A percentile compares a stretch with the other conserved stretches of the same genome.
These are phyloP conservation scores for Leptoclinus maculatus DNA, from an alignment of 2,797 vertebrate genomes.

Conservation along the genomic window DNA sequence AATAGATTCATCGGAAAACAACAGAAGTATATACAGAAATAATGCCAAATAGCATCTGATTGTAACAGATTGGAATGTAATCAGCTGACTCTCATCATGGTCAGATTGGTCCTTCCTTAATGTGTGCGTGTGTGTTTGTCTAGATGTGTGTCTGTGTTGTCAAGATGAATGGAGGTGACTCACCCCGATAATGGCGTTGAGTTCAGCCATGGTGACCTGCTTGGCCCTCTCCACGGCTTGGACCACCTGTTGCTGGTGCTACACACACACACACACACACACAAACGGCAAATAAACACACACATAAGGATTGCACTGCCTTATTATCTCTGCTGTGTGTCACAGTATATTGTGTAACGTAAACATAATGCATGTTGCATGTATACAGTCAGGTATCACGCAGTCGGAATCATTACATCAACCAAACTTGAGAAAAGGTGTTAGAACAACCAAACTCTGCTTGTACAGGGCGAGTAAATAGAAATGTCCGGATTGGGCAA, in stretches of 20 bases:
- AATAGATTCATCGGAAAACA: not conserved
- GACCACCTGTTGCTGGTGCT: constrained; percentile 84
- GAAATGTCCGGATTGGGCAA: constrained; percentile 23
- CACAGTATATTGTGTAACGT: not conserved
- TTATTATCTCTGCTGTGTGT: not conserved
- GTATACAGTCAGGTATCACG: not conserved
- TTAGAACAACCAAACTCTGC: constrained; percentile 10
- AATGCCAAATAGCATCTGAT: constrained; percentile 7
- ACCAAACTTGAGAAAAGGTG: constrained; percentile 8
- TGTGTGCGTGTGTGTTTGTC: constrained; percentile 8
- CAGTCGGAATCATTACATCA: not conserved
- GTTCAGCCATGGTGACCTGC: constrained; percentile 98
- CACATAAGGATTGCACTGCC: constrained; percentile 3
- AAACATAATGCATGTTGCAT: not conserved
- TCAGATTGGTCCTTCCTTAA: not conserved
- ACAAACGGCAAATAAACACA: constrained; percentile 34
- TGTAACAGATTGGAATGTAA: not conserved
- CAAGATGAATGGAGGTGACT: constrained; percentile 73
- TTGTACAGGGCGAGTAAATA: constrained; percentile 27
- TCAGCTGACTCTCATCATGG: not conserved
- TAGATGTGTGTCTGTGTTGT: constrained; percentile 13
- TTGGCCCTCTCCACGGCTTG: constrained; percentile 88
- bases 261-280: constrained; percentile 59
- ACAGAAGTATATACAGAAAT: not conserved
- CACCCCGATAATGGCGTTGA: constrained; percentile 95